These are phyloP conservation scores for Micromys minutus DNA, from an alignment of 2,113 vertebrate species.

Conservation along the genomic window DNA sequence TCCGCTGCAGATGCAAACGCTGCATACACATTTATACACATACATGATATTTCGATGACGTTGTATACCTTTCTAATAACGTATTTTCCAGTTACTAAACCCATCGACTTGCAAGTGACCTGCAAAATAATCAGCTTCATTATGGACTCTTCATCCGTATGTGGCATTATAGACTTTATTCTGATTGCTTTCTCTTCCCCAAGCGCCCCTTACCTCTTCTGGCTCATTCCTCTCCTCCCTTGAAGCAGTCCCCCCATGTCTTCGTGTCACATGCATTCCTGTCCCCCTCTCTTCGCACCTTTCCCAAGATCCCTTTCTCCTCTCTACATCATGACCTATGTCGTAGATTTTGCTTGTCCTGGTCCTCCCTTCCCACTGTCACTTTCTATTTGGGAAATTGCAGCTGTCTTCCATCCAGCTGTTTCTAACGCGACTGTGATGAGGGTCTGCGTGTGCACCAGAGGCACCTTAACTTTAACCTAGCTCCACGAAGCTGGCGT, in stretches of 20 bases:
- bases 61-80: background rate
- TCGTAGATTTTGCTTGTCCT: background rate
- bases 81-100: background rate
- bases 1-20: background rate
- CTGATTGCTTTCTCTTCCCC: background rate
- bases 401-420: background rate
- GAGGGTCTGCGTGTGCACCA: too few relatives aligned
- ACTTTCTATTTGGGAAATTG: background rate
- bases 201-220: background rate
- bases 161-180: background rate
- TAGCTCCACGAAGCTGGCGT: background rate
- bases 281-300: background rate
- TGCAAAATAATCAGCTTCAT: background rate
- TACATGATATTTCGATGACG: background rate
- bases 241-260: background rate
- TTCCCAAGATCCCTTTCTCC: background rate
- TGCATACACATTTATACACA: too few relatives aligned
- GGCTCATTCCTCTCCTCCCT: too few relatives aligned
- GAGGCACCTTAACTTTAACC: too few relatives aligned
- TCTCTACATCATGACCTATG: background rate
- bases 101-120: background rate
- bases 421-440: background rate
- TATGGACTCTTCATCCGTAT: background rate
- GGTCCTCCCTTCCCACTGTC: background rate
- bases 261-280: background rate